Base-by-base conservation (phyloP, 2,113 vertebrate genomes). In the Heterochromis multidens region DNA sequence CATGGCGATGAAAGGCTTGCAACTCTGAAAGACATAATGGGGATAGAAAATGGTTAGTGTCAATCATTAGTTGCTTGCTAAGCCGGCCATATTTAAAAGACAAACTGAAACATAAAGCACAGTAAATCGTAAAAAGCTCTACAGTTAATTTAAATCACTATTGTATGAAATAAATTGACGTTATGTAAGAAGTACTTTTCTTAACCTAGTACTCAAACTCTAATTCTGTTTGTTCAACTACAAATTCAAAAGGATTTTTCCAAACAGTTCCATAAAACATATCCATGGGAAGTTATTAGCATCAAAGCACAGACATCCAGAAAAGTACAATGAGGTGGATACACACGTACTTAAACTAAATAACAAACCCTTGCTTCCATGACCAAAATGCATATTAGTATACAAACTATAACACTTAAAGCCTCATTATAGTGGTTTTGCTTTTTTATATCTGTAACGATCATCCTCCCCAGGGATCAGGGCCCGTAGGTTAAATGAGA, bases 11-110 rank as follows among this genome's bases (percentile, higher is more conserved):
- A 29, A 67, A 57, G 86, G 33, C 21, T 60, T 33, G 5, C 27
- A 74, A 60, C 27, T 89, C 95, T 95, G 88, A 56, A 95, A 93
- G 77, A 90, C 62, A 92, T 7, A 16, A 90, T 2, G 56, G 29
- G 65, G 1, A 84, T 0, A 80, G 16, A 80, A 59, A 80, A 87
- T 10, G 2, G 10, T n/a, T 62, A 6, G 7, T 21, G 59, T 89
- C 88, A 49, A 37, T 80, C 9, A 33, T 14, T 31, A 61, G n/a
- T 80, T 6, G 4, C n/a, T 43, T 58, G 29, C 3, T 25, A 31
- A 72, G 13, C 5, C 35, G 16, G 37, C 25, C 23, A 40, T 37
- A 33, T 10, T 31, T 80, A 57, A 82, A 58, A 56, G 43, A 29
- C 13, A 74, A 52, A n/a, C 5, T 7, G 46, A 54, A 74, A 33